Conservation (phyloP, 2,888 invertebrate genomes). For the Ennomos fuscantarius region DNA sequence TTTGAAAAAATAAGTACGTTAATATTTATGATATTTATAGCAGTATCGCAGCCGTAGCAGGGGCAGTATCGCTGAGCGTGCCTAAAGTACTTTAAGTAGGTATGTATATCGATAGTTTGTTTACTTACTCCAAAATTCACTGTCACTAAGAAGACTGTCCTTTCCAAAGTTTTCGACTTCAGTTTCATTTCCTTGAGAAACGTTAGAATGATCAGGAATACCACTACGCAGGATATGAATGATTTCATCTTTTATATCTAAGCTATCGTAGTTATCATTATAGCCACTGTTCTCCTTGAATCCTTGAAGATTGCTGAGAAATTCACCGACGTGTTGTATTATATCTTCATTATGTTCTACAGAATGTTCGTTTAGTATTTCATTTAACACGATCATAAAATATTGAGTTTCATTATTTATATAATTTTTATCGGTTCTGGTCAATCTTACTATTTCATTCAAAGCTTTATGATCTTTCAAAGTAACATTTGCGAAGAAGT, state of each 20-base stretch:
- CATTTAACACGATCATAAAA: constrained; percentile 58
- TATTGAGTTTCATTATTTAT: constrained; percentile 44
- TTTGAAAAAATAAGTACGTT: too few relatives aligned
- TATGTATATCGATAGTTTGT: background rate
- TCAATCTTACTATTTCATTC: constrained; percentile 52
- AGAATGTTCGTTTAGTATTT: constrained; percentile 54
- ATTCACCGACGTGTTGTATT: constrained; percentile 44
- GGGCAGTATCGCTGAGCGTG: too few relatives aligned
- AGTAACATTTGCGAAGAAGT: constrained; percentile 58
- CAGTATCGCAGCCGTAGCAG: too few relatives aligned
- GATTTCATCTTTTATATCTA: constrained; percentile 26
- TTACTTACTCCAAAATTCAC: constrained; percentile 65
- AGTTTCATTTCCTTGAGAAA: background rate
- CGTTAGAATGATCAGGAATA: background rate
- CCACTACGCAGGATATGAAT: constrained; percentile 11
- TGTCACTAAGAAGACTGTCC: constrained; percentile 40
- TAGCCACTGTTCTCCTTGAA: constrained; percentile 48
- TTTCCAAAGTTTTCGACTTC: constrained; percentile 2
- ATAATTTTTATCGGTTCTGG: constrained; percentile 48
- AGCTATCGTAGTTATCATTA: constrained; percentile 29
- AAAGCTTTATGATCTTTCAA: constrained; percentile 53
- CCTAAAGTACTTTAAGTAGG: too few relatives aligned
- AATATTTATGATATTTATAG: too few relatives aligned
- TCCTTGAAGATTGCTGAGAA: constrained; percentile 49
- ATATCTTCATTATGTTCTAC: constrained; percentile 42